Base-by-base conservation (phyloP, 2,888 invertebrate genomes). In the Sinohyriopsis cumingii region DNA sequence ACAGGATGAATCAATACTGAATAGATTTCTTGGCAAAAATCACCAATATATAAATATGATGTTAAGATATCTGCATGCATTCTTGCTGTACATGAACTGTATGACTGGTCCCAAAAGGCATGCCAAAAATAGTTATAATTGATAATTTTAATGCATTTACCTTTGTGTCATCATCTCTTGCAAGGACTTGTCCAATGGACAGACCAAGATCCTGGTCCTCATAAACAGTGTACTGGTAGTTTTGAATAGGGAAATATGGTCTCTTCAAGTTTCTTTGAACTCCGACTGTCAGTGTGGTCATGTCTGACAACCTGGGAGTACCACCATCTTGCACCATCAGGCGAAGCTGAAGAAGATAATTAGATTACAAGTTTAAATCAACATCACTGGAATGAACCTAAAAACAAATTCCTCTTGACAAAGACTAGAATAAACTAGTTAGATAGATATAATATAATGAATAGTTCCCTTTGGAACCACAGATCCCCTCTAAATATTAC, bases 311-410 rank as follows among this genome's bases (percentile, higher is more conserved):
- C 3, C 81, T 68, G 20, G 87, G 87, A 19, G 67, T 73, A 54
- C 87, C 87, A 20, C 84, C 85, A 79, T 87, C 87, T 25, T 73
- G 68, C 3, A 84, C 87, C 53, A 80, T 69, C 0, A 87, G 79
- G 45, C 86, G 80, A 22, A 87, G 75, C 86, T 87, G 71, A 22
- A 70, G 73, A 45, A 15, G 45, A 45, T 45, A 45, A 45, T 45
- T 45, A 18, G 61, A 33, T 45, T 5, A 59, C 18, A n/a, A 25
- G 12, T 33, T 33, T 33, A 24, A 57, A 59, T 53, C 19, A 59
- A 25, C 20, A 20, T 45, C 9, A 25, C 55, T 53, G 19, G 25
- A 54, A 55, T 22, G 5, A n/a, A 15, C 18, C 25, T 25, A 18
- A 28, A 18, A 5, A 28, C 9, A 15, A 0, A 15, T 45, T 45